Evolutionary conservation across 2,113 vertebrate species (phyloP), one percentile per base, ranked within the genome.

Genomic region (Pseudorhombus dupliciocellatus): DNA sequence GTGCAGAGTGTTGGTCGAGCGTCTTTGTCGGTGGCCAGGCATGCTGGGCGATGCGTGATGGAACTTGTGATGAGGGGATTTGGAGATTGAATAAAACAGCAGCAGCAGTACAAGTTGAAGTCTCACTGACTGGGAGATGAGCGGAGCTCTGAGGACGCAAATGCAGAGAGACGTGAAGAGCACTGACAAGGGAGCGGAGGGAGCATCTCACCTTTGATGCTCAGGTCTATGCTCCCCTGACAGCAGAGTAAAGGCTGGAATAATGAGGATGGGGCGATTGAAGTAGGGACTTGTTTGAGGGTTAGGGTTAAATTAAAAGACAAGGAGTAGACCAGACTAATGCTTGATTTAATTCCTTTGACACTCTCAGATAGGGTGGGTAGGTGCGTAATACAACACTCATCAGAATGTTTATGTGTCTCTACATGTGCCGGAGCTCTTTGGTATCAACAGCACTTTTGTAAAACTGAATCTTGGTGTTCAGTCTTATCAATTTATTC

Each of bases 181-280:
- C 26, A 54, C 42, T 66, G 73, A 61, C 48, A 60, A 53, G 44
- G 55, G 60, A 51, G 20, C 24, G 48, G 18, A 42, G 73, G 40
- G 56, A 64, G 50, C 7, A 20, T 52, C 59, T 75, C 60, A 59
- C 52, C 65, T 63, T 86, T 82, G 76, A 84, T 66, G 54, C 21
- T 57, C 25, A 53, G 55, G 34, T 58, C 48, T 20, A 0, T 51
- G 30, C 15, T 83, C 53, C 30, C 57, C 55, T 55, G 65, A 56
- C 53, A 34, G 46, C 21, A 7, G 66, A 70, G 63, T 54, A 56
- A 69, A 75, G 67, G 34, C 25, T 37, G 7, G 73, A 84, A 80
- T 81, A 67, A 48, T 75, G 63, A 76, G 34, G 20, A 48, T 11
- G 26, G 25, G 7, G 12, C 7, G 26, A 60, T 65, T 73, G 67